Conservation (phyloP, 2,888 invertebrate species). For the Trachelus troglodyta region DNA sequence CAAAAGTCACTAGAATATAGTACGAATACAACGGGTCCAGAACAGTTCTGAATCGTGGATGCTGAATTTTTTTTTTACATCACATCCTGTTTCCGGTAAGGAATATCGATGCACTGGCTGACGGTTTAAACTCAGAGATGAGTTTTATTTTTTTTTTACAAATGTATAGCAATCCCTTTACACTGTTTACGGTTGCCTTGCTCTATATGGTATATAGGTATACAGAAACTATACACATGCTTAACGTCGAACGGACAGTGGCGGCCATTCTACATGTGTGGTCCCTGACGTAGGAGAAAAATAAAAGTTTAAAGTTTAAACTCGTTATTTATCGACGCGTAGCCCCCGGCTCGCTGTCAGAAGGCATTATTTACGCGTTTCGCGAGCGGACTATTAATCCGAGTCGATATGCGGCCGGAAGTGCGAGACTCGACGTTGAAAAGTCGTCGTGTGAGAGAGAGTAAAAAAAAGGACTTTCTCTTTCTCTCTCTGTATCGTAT, state of each 20-base stretch:
- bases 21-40: not conserved
- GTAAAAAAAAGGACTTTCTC: not conserved
- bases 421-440: not conserved
- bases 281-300: slow-evolving; percentile 14
- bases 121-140: slow-evolving; percentile 41
- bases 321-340: slow-evolving; percentile 53
- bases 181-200: not conserved
- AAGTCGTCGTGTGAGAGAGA: no score
- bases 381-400: slow-evolving; percentile 40
- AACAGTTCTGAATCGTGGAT: not conserved
- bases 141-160: slow-evolving; percentile 48
- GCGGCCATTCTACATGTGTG: not conserved
- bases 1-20: not conserved
- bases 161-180: slow-evolving; percentile 18
- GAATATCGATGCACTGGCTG: slow-evolving; percentile 50
- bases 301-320: slow-evolving; percentile 49
- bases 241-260: not conserved
- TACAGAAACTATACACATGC: not conserved
- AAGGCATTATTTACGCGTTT: slow-evolving; percentile 51
- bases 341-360: slow-evolving; percentile 47
- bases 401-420: not conserved
- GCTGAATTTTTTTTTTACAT: slow-evolving; percentile 19
- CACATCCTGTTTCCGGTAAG: slow-evolving; percentile 51
- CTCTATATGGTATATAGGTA: not conserved
- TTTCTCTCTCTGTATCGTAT: not conserved